Evolutionary conservation across 2,888 invertebrate species (phyloP).

Genomic region (Adelognathus sp.): DNA sequence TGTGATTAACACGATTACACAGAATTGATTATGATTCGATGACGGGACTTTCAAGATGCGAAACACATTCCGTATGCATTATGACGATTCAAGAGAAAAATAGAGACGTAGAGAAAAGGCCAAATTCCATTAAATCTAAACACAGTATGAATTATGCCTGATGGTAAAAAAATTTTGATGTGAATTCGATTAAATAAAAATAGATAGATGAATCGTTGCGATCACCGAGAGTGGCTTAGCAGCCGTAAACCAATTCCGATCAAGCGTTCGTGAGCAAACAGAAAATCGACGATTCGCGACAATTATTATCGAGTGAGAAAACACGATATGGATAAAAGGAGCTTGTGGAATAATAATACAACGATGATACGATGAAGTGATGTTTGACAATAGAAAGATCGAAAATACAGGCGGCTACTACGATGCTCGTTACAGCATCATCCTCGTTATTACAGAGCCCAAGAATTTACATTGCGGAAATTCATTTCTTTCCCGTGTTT

Average conservation of each 20-base stretch:
- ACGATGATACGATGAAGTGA: conserved; percentile 25
- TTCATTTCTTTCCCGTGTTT: conserved; percentile 51
- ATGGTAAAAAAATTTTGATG: conserved; percentile 50
- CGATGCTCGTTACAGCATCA: conserved; percentile 29
- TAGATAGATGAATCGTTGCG: conserved; percentile 8
- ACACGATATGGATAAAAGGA: conserved; percentile 37
- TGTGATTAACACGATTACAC: conserved; percentile 11
- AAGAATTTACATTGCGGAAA: conserved; percentile 35
- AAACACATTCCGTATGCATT: conserved; percentile 62
- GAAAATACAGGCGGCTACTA: conserved; percentile 32
- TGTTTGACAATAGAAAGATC: conserved; percentile 36
- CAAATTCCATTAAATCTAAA: conserved; percentile 55
- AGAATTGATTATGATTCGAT: conserved; percentile 49
- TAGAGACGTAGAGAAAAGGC: conserved; percentile 4
- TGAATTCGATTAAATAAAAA: background rate
- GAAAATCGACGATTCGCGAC: conserved; percentile 42
- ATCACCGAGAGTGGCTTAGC: conserved; percentile 65
- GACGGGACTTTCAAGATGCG: conserved; percentile 64
- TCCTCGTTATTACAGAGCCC: conserved; percentile 7
- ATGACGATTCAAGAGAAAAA: conserved; percentile 23
- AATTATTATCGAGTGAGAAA: conserved; percentile 20
- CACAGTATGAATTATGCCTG: conserved; percentile 58
- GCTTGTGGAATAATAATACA: conserved; percentile 21
- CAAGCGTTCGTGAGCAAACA: conserved; percentile 57
- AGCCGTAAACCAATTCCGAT: conserved; percentile 59